Percentiles rank a stretch among this genome's conserved stretches.
phyloP scores from a whole-genome alignment of 2,888 invertebrate species.

The Tenthredo distinguenda region DNA sequence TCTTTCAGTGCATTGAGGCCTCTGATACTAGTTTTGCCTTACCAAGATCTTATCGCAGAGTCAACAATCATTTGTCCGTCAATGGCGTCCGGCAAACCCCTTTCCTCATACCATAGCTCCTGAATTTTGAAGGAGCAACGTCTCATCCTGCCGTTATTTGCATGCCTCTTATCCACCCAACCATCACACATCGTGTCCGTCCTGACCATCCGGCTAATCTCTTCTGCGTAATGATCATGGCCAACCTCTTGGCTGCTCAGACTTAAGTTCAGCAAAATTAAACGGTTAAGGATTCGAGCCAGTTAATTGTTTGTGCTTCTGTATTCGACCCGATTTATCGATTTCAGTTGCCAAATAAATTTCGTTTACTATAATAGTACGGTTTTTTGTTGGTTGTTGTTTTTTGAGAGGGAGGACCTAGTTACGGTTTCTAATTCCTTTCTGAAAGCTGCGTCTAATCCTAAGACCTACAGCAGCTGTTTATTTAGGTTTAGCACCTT shows the following conservation, averaged over 20 bases:
- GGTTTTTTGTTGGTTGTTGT: neutral
- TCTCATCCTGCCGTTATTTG: conserved; percentile 23
- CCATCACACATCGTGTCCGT: neutral
- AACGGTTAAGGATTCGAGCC: neutral
- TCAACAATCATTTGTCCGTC: conserved; percentile 61
- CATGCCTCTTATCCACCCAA: conserved; percentile 35
- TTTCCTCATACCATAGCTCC: neutral
- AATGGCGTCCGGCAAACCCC: conserved; percentile 55
- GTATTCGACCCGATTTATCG: neutral
- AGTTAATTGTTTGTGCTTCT: neutral
- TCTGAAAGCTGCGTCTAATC: neutral
- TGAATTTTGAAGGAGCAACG: neutral
- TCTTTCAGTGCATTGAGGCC: neutral
- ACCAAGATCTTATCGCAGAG: conserved; percentile 56
- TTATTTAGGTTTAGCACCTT: conserved; percentile 31
- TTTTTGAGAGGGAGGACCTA: neutral
- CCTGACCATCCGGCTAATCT: neutral
- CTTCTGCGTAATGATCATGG: conserved; percentile 20
- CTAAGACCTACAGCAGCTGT: conserved; percentile 12
- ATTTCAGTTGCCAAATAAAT: neutral
- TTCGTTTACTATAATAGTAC: neutral
- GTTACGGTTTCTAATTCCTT: neutral
- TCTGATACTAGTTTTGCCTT: conserved; percentile 10
- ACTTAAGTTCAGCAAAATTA: neutral
- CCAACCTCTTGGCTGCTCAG: neutral